phyloP scores from a whole-genome alignment of 2,113 vertebrate genomes.

The Scortum barcoo region DNA sequence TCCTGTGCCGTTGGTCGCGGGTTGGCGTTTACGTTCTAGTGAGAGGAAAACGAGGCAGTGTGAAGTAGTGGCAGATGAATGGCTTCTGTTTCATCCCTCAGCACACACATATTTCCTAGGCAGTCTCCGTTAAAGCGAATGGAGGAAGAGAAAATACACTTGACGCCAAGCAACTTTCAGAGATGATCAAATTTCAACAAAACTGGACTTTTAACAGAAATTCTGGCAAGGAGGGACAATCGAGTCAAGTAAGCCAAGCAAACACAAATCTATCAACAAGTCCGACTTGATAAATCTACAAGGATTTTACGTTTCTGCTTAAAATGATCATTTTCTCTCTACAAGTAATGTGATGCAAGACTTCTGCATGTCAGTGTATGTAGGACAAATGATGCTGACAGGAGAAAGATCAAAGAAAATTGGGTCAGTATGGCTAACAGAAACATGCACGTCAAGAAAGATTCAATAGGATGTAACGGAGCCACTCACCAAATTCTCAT shows the following conservation, averaged over 20 bases:
- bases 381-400: not conserved
- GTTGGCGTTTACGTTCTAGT: constrained; percentile 91
- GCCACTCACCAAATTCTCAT: constrained; percentile 89
- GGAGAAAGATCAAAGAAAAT: not conserved
- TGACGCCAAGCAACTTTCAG: constrained; percentile 1
- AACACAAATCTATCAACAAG: not conserved
- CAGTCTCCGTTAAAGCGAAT: constrained; percentile 7
- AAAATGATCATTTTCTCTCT: not conserved
- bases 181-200: constrained; percentile 16
- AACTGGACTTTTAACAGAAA: not conserved
- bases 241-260: not conserved
- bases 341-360: not conserved
- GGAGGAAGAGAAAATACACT: constrained; percentile 16
- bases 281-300: not conserved
- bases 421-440: not conserved
- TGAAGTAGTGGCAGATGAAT: not conserved
- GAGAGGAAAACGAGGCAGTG: not conserved
- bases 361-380: not conserved
- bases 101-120: not conserved
- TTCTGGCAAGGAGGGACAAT: not conserved
- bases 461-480: constrained; percentile 1
- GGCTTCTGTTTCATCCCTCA: constrained; percentile 2
- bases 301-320: constrained; percentile 2
- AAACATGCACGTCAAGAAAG: not conserved
- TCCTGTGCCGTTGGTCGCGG: constrained; percentile 97